phyloP scores from a whole-genome alignment of 2,113 vertebrate genomes.

The Phocoena phocoena region DNA sequence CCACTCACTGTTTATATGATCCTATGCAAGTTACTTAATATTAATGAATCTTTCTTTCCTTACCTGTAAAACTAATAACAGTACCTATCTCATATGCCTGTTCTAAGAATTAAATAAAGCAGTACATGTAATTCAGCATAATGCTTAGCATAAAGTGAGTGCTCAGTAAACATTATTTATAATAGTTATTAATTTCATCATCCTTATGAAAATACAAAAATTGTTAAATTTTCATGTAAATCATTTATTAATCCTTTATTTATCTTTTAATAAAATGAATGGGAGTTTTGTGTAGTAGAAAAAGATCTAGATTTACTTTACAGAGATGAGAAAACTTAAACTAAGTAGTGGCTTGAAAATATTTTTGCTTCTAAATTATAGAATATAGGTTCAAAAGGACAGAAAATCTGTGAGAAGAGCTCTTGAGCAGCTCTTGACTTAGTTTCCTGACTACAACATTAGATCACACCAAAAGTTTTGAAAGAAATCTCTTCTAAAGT shows the following conservation, averaged over 20 bases:
- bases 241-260: not conserved
- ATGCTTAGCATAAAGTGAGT: not conserved
- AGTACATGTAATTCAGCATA: not conserved
- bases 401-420: constrained; percentile 15
- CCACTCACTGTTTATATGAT: not conserved
- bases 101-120: not conserved
- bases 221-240: not conserved
- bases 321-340: constrained; percentile 20
- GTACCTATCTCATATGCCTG: not conserved
- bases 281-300: not conserved
- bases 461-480: not conserved
- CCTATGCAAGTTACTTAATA: not conserved
- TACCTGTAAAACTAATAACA: constrained; percentile 23
- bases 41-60: not conserved
- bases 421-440: constrained; percentile 28
- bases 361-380: not conserved
- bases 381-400: not conserved
- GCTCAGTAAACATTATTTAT: not conserved
- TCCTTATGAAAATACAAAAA: not conserved
- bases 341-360: not conserved
- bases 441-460: not conserved
- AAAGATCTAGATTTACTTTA: not conserved
- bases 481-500: not conserved
- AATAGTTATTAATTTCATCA: not conserved
- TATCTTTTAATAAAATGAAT: not conserved